Conservation (phyloP, 2,797 vertebrate genomes). For the Cephalopachus bancanus region DNA sequence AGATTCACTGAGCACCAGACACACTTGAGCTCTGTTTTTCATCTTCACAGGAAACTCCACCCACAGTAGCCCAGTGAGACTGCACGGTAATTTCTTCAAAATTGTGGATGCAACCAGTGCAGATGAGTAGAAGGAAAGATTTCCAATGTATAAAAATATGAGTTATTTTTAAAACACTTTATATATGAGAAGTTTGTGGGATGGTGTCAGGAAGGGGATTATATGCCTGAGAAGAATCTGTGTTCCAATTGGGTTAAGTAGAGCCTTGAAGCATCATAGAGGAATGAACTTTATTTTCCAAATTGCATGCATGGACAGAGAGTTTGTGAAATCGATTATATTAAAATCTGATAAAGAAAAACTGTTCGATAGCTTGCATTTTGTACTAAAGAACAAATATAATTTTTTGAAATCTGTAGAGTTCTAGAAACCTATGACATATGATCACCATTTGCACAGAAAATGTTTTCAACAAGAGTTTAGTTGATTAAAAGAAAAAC, state of each 20-base stretch:
- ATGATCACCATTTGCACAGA: background rate
- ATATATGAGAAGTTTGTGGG: background rate
- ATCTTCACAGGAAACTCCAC: background rate
- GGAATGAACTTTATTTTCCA: background rate
- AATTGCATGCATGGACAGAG: background rate
- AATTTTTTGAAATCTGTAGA: background rate
- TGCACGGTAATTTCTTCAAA: background rate
- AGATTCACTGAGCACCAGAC: background rate
- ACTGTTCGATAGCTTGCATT: too few relatives aligned
- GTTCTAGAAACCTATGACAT: background rate
- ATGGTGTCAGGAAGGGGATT: background rate
- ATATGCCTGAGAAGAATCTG: background rate
- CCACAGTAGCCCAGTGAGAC: background rate
- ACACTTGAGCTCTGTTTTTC: background rate
- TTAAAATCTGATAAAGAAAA: background rate
- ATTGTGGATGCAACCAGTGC: fast-evolving
- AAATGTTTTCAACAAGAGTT: background rate
- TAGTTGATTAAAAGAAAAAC: background rate
- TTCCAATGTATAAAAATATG: background rate
- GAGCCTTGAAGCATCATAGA: background rate
- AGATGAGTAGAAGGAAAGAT: background rate
- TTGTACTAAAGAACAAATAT: background rate
- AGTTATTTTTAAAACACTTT: background rate
- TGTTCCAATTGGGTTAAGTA: background rate
- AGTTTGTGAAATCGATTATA: background rate